Conservation (phyloP, 2,797 vertebrate species). For the Coccyzus lansbergi region DNA sequence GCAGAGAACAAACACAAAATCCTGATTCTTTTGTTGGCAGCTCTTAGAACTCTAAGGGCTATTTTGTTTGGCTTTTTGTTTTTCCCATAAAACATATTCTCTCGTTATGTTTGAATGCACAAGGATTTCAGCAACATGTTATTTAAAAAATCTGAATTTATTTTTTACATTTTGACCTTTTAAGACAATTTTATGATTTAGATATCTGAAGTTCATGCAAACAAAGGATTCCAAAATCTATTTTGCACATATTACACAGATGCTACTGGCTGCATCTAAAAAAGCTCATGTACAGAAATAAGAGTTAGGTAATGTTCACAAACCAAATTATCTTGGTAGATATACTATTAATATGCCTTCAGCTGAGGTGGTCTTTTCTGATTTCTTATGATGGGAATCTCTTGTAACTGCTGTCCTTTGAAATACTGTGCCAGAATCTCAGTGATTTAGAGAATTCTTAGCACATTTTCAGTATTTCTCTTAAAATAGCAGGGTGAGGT, state of each 20-base stretch:
- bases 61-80: background rate
- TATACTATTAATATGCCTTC: background rate
- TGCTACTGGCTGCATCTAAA: background rate
- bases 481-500: background rate
- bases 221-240: background rate
- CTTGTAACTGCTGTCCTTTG: background rate
- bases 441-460: background rate
- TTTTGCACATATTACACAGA: background rate
- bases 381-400: background rate
- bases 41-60: background rate
- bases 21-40: background rate
- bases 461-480: background rate
- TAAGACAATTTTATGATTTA: background rate
- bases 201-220: background rate
- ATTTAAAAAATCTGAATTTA: background rate
- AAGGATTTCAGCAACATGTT: background rate
- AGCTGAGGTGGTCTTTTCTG: background rate
- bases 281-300: background rate
- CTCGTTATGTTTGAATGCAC: background rate
- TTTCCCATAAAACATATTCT: background rate
- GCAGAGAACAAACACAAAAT: background rate
- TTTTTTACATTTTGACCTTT: background rate
- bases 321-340: background rate
- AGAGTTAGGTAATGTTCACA: background rate
- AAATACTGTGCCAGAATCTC: background rate